Evolutionary conservation across 2,888 invertebrate species (phyloP), one percentile per base, ranked within the genome.

Genomic region (Callosobruchus maculatus): DNA sequence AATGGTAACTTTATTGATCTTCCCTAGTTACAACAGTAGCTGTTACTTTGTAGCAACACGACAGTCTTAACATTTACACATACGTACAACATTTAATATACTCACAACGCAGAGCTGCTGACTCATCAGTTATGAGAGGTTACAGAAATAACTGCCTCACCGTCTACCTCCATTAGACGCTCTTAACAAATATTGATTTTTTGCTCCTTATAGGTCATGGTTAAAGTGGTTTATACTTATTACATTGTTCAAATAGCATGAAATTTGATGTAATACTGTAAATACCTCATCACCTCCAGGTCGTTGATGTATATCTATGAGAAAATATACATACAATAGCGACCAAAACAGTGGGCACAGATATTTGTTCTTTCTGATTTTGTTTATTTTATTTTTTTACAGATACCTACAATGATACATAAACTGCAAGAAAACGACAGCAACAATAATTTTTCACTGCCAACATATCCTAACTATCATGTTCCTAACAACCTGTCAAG

Each of bases 391-490:
- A 1, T 5, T 74, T 74, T 71, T 70, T 80, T 80, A 4, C 76
- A 79, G 78, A 67, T 77, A 67, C 74, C 71, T 26, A 68, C 75
- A 72, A 2, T 73, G 67, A 30, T 68, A 21, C 73, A 74, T 13
- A 78, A 75, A 69, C 13, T 70, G 3, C 78, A 80, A 76, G 78
- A 80, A 77, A 83, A 83, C 76, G 85, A 85, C 74, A 77, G 81
- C 20, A 85, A 85, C 75, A 85, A 85, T 75, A 85, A 85, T 74
- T 81, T 82, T 66, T 81, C 81, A 79, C 30, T 72, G 20, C 73
- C 74, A 18, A 70, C 72, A 66, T 49, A 67, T 18, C 70, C 78
- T 67, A 80, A 78, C 70, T 74, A 70, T 70, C 70, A 67, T 20
- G 68, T 72, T 18, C 49, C 3, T 49, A 13, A 49, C 49, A 49